A percentile compares a stretch with the other conserved stretches of the same genome.
phyloP scores from a whole-genome alignment of 2,888 invertebrate species.

The Idaea dimidiata region DNA sequence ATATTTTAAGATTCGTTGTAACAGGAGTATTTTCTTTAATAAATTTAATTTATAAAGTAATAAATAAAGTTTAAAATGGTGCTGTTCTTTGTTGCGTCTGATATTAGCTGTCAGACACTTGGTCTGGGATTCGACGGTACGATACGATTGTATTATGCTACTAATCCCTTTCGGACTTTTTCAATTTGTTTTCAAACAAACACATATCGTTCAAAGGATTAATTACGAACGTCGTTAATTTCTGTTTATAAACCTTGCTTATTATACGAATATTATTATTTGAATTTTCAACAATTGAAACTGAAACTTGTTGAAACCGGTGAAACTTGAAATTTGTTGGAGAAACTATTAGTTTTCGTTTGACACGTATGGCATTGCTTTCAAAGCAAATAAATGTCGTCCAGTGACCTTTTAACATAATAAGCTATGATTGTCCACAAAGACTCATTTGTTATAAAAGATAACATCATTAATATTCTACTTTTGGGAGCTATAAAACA shows the following conservation, averaged over 20 bases:
- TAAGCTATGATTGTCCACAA: conserved; percentile 16
- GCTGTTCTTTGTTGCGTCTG: conserved; percentile 4
- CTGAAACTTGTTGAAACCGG: neutral
- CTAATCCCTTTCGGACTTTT: conserved; percentile 24
- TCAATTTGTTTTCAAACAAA: conserved; percentile 20
- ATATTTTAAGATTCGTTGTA: neutral
- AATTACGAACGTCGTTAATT: conserved; percentile 12
- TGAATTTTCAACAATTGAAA: neutral
- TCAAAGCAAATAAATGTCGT: conserved; percentile 11
- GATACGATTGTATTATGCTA: conserved; percentile 20
- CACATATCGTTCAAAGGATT: conserved; percentile 19
- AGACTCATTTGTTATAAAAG: conserved; percentile 22
- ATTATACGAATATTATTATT: neutral
- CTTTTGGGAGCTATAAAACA: conserved; percentile 27
- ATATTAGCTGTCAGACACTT: conserved; percentile 12
- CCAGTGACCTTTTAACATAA: conserved; percentile 18
- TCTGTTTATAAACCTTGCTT: neutral
- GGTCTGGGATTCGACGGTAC: conserved; percentile 8
- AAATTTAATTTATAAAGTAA: neutral
- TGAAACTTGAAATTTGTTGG: neutral
- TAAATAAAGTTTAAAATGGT: conserved; percentile 2
- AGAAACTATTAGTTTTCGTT: neutral
- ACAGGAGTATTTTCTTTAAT: neutral
- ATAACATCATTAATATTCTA: conserved; percentile 27
- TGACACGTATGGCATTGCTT: neutral